Percentiles rank a stretch among this genome's conserved stretches.
Conservation (phyloP, 2,113 vertebrate species). For the Gobius niger region DNA sequence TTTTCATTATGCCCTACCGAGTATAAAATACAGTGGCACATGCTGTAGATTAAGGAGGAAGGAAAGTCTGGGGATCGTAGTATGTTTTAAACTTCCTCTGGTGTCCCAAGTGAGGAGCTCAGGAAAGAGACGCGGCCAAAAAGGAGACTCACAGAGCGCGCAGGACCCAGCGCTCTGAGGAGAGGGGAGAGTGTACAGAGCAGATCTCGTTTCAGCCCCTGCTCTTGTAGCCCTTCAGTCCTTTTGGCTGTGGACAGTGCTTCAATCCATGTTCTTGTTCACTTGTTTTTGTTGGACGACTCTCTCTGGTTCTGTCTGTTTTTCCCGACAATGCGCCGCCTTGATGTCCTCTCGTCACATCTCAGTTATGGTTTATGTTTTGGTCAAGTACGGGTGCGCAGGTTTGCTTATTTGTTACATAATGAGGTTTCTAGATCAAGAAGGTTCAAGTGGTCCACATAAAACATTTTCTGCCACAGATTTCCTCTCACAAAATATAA, state of each 20-base stretch:
- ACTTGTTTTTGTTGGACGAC: constrained; percentile 51
- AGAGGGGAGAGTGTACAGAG: constrained; percentile 62
- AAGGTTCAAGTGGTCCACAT: too few species aligned
- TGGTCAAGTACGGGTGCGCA: neutral
- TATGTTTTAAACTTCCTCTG: constrained; percentile 69
- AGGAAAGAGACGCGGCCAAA: constrained; percentile 82
- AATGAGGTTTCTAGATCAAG: too few species aligned
- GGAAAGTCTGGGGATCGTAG: constrained; percentile 52
- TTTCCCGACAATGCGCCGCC: constrained; percentile 5
- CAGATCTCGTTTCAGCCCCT: constrained; percentile 66
- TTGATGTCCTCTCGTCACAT: neutral
- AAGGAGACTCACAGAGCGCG: constrained; percentile 54
- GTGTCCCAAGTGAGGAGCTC: constrained; percentile 76
- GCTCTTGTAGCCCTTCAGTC: constrained; percentile 35
- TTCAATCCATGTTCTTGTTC: constrained; percentile 37
- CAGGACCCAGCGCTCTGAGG: constrained; percentile 64
- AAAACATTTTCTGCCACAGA: too few species aligned
- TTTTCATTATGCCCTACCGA: neutral
- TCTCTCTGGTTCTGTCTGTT: constrained; percentile 48
- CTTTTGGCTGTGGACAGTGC: constrained; percentile 33
- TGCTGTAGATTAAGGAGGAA: constrained; percentile 73
- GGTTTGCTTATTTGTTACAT: too few species aligned
- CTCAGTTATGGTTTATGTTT: neutral
- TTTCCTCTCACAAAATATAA: too few species aligned
- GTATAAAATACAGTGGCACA: constrained; percentile 57